phyloP scores from a whole-genome alignment of 2,797 vertebrate genomes.

The Vespertilio murinus region DNA sequence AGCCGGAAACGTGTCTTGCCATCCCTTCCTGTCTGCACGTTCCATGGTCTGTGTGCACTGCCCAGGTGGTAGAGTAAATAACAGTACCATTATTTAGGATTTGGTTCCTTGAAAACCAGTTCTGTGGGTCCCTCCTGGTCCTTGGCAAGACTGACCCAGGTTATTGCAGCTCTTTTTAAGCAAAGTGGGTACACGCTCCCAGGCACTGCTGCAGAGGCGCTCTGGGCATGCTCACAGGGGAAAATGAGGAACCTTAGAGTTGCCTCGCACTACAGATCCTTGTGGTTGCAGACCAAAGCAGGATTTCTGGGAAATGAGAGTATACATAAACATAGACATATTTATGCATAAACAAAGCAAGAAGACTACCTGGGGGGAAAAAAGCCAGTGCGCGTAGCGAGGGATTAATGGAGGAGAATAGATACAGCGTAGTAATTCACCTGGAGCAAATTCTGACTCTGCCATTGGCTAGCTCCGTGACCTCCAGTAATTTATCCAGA shows the following conservation, averaged over 20 bases:
- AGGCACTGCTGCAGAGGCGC: neutral
- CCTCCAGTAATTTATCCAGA: neutral
- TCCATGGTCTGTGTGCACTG: neutral
- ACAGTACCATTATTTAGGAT: constrained; percentile 3
- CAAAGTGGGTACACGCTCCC: neutral
- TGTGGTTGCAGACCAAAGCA: neutral
- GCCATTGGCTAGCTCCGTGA: neutral
- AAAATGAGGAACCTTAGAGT: neutral
- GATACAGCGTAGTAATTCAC: neutral
- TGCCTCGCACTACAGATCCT: neutral
- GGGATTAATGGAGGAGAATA: neutral
- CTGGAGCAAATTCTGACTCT: neutral
- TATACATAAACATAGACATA: neutral
- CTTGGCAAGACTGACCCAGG: neutral
- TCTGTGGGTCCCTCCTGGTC: neutral
- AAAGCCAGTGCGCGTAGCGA: neutral
- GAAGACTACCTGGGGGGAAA: neutral
- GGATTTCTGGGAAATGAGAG: constrained; percentile 13
- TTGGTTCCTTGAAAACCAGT: constrained; percentile 26
- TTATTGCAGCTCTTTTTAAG: neutral
- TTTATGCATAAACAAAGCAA: neutral
- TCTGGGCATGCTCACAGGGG: neutral
- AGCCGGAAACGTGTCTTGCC: neutral
- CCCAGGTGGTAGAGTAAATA: neutral
- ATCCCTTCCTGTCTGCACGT: neutral